phyloP scores from a whole-genome alignment of 2,888 invertebrate species.

The Sphaeridia pumilis region DNA sequence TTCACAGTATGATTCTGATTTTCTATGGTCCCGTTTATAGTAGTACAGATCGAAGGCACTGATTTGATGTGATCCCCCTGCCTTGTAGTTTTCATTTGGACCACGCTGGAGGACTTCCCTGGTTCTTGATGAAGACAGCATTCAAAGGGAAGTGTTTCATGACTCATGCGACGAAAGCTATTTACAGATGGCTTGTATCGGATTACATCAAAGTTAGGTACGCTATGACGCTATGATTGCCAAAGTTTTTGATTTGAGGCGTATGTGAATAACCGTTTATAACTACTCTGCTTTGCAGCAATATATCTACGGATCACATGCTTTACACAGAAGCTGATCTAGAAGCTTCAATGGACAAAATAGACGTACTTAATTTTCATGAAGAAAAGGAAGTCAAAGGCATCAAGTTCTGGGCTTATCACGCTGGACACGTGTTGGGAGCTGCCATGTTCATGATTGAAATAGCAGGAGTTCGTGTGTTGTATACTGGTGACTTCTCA shows the following conservation, averaged over 20 bases:
- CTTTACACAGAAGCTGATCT: conserved; percentile 94
- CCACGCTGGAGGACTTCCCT: conserved; percentile 94
- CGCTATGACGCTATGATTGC: too few relatives aligned
- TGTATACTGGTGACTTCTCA: conserved; percentile 98
- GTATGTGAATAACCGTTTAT: too few relatives aligned
- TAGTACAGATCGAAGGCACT: too few relatives aligned
- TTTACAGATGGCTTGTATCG: conserved; percentile 94
- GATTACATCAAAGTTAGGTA: conserved; percentile 97
- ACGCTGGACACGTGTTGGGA: conserved; percentile 96
- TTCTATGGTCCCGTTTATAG: too few relatives aligned
- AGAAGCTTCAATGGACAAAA: conserved; percentile 96
- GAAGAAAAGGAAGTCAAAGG: conserved; percentile 96
- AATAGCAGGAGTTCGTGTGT: conserved; percentile 92
- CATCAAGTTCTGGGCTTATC: conserved; percentile 96
- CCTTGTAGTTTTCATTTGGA: conserved; percentile 81
- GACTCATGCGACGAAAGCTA: conserved; percentile 99
- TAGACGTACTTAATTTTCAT: conserved; percentile 95
- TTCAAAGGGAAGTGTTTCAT: conserved; percentile 97
- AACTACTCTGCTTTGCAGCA: conserved; percentile 46
- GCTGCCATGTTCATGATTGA: conserved; percentile 99
- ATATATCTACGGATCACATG: conserved; percentile 93
- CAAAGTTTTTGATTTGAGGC: neutral
- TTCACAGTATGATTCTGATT: conserved; percentile 72
- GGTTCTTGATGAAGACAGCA: conserved; percentile 93
- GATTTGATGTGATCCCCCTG: conserved; percentile 1